Base-by-base conservation (phyloP, 2,888 invertebrate species). In the Netelia inedita region DNA sequence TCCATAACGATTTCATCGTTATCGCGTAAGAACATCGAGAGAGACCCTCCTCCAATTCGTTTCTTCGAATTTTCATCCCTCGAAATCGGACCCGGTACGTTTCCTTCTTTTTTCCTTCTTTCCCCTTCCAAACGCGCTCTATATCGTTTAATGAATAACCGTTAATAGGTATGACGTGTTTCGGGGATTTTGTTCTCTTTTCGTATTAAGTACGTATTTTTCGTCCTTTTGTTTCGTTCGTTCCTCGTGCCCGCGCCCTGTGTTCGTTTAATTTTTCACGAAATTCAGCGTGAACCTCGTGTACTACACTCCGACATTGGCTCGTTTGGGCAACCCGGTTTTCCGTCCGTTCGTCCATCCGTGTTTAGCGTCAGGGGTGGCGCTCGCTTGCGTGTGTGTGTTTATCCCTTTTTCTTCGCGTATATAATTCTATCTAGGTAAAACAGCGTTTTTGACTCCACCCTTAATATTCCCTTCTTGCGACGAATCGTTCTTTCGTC, bases 141-240 rank as follows among this genome's bases (percentile, higher is more conserved):
- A 86, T 66, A 88, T 89, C 89, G 88, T 90, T 85, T 88, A 90
- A 90, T 90, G 89, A 91, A 92, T 91, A 90, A 91, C 90, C 90
- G 88, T 90, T 89, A 90, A 91, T 91, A 92, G 89, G 88, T 92
- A 88, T 74, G 79, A 76, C 82, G 83, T 85, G 72, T 83, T 65
- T 84, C 79, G 86, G 83, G 71, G 59, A 83, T 55, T 74, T 63
- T 46, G 50, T 16, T 46, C 61, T 80, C 23, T 50, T 76, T 46
- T 66, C 2, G 14, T 57, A 1, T 55, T 55, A 14, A 9, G 28
- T 16, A 23, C 50, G 46, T n/a, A 9, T 46, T 50, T n/a, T 69
- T 69, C 46, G 16, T 50, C 43, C 1, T 53, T 71, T 53, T 10
- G 46, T 71, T 53, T 71, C 43, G 2, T 23, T 16, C 35, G 35